Evolutionary conservation across 2,888 invertebrate species (phyloP), one percentile per base, ranked within the genome.

Genomic region (Drosophila subsilvestris): DNA sequence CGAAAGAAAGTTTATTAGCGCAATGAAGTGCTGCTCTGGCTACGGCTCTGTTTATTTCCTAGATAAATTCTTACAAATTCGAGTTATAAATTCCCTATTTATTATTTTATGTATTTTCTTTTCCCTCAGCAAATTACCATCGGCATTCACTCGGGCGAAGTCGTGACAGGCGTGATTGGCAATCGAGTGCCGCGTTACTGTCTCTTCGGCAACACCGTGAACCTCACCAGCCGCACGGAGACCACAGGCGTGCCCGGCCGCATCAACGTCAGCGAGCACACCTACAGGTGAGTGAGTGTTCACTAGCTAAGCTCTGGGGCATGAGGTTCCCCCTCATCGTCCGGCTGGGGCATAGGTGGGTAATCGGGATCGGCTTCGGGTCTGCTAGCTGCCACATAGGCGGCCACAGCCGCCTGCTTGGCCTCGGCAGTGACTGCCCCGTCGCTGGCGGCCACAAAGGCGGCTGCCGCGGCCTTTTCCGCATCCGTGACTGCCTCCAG

Each of bases 121-220:
- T 51, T 47, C 10, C 43, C 53, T 37, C 92, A 98, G 97, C 95
- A 95, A 93, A 97, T 98, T 74, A 98, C 98, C 18, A 98, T 98
- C 88, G 98, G 98, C 3, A 97, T 98, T 76, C 98, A 98, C 90
- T 97, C 97, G 2, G 98, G 98, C 0, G 98, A 98, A 91, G 98
- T 97, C 20, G 98, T 98, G 57, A 98, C 98, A 0, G 98, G 98
- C 14, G 98, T 98, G 8, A 98, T 98, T 75, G 98, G 98, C 3
- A 97, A 98, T 92, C 95, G 98, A 73, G 98, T 98, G 96, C 98
- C 98, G 0, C 95, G 98, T 29, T 98, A 97, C 92, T 97, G 97
- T 85, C 94, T 98, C 32, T 98, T 98, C 89, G 98, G 98, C 7
- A 98, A 98, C 92, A 98, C 98, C 0, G 98, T 98, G 14, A 98